These are phyloP conservation scores for Meles meles DNA, from an alignment of 2,113 vertebrate genomes.

Conservation along the genomic window DNA sequence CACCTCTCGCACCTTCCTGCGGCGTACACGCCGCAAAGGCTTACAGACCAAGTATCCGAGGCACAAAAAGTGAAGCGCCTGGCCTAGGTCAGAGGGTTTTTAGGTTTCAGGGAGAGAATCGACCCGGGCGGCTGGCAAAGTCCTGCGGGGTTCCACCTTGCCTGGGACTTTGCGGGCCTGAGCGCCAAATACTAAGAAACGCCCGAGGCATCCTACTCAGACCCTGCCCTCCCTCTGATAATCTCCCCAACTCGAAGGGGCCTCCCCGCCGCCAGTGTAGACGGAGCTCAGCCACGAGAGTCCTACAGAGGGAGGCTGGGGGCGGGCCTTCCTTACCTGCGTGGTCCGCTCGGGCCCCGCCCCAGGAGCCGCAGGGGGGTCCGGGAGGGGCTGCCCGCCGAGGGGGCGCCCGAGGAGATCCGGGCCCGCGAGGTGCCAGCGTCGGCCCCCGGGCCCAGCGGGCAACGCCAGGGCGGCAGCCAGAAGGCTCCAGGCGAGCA, in stretches of 20 bases:
- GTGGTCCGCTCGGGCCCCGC: background rate
- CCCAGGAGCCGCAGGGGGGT: accelerated
- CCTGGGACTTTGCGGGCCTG: background rate
- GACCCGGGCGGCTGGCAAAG: accelerated
- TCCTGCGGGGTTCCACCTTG: too few species aligned
- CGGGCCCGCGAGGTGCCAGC: background rate
- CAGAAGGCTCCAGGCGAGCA: conserved; percentile 36
- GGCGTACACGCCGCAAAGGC: accelerated
- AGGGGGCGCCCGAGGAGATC: background rate
- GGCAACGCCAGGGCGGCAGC: background rate
- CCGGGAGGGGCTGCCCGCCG: background rate
- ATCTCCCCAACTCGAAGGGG: background rate
- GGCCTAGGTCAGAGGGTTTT: too few species aligned
- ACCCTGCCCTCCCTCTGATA: background rate
- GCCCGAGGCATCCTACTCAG: background rate
- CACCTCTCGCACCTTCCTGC: accelerated
- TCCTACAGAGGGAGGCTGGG: accelerated
- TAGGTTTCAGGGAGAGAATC: accelerated
- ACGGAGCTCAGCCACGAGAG: accelerated
- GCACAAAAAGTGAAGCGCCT: background rate
- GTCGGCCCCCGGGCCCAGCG: background rate
- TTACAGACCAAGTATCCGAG: background rate
- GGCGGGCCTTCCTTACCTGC: background rate
- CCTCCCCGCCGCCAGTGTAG: background rate
- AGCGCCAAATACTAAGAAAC: background rate